These are phyloP conservation scores for Hipparchia semele DNA, from an alignment of 2,888 invertebrate species.

Conservation along the genomic window DNA sequence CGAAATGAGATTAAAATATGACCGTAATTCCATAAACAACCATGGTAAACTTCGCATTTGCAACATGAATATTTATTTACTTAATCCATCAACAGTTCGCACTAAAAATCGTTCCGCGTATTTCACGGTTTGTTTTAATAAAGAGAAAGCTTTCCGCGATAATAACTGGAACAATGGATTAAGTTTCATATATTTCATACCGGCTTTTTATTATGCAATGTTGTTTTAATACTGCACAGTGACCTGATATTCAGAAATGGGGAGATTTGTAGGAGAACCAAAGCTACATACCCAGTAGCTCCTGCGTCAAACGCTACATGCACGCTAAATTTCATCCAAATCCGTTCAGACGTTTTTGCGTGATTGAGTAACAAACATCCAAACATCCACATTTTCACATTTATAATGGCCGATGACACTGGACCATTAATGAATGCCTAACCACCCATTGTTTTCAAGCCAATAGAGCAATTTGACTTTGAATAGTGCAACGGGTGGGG, in stretches of 20 bases:
- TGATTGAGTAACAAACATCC: too few species aligned
- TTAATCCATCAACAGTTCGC: neutral
- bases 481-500: too few species aligned
- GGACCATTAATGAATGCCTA: too few species aligned
- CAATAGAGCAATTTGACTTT: too few species aligned
- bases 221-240: neutral
- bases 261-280: neutral
- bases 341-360: too few species aligned
- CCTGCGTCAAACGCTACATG: too few species aligned
- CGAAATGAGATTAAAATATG: neutral
- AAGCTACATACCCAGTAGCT: too few species aligned
- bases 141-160: neutral
- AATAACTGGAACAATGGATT: neutral
- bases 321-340: too few species aligned
- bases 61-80: neutral
- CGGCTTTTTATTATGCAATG: neutral
- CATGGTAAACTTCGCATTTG: neutral
- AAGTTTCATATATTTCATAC: neutral
- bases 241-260: neutral
- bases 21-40: neutral
- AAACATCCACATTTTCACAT: too few species aligned
- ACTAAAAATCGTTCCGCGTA: neutral
- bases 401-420: too few species aligned
- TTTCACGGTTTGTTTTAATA: constrained; percentile 5
- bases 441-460: too few species aligned